Conservation (phyloP, 2,113 vertebrate genomes). For the Xiphophorus couchianus region DNA sequence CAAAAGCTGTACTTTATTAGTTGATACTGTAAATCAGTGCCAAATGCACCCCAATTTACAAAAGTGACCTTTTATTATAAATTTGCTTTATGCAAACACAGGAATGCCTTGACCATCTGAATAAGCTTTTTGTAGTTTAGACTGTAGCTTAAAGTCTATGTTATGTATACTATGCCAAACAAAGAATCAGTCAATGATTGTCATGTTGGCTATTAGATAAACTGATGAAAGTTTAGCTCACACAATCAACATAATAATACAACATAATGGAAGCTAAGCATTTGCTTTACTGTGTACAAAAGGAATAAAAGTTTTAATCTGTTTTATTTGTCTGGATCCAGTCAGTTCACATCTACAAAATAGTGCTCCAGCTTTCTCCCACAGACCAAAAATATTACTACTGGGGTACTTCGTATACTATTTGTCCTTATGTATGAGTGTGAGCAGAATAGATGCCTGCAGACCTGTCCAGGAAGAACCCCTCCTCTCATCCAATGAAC, state of each 20-base stretch:
- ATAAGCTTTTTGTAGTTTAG: slow-evolving; percentile 36
- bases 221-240: slow-evolving; percentile 25
- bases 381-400: too few species aligned
- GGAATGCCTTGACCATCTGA: slow-evolving; percentile 59
- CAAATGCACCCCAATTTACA: slow-evolving; percentile 38
- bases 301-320: not conserved
- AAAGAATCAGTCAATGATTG: slow-evolving; percentile 26
- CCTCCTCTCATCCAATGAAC: too few species aligned
- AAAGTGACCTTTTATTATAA: slow-evolving; percentile 62
- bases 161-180: slow-evolving; percentile 27
- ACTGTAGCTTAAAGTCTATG: slow-evolving; percentile 14
- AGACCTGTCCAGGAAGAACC: too few species aligned
- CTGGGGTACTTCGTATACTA: too few species aligned
- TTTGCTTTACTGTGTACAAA: slow-evolving; percentile 21
- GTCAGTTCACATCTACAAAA: not conserved
- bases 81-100: slow-evolving; percentile 59
- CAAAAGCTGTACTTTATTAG: slow-evolving; percentile 19
- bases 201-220: slow-evolving; percentile 36
- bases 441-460: too few species aligned
- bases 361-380: not conserved
- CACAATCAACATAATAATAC: slow-evolving; percentile 19
- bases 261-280: slow-evolving; percentile 10
- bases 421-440: too few species aligned
- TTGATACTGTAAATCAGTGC: slow-evolving; percentile 28
- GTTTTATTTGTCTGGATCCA: not conserved